phyloP scores from a whole-genome alignment of 2,888 invertebrate species.

The Fragum sueziense region DNA sequence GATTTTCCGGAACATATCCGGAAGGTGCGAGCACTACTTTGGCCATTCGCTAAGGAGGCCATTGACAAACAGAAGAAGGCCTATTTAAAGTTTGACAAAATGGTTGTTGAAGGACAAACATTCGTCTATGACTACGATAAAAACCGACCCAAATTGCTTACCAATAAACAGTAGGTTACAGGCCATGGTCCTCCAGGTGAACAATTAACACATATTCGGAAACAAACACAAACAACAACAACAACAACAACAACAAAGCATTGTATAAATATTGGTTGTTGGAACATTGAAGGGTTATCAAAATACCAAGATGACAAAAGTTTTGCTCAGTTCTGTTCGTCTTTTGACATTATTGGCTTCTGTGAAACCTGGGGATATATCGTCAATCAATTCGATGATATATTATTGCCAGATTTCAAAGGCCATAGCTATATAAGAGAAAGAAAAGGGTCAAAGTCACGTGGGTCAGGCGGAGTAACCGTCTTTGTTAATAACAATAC shows the following conservation, averaged over 20 bases:
- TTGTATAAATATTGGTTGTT: background rate
- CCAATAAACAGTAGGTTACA: background rate
- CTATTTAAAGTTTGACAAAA: background rate
- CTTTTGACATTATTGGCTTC: constrained; percentile 6
- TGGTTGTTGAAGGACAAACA: background rate
- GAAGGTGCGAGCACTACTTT: background rate
- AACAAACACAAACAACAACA: background rate
- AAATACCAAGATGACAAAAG: background rate
- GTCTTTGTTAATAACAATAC: background rate
- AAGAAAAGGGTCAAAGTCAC: background rate
- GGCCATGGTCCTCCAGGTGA: background rate
- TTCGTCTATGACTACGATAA: background rate
- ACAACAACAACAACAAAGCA: background rate
- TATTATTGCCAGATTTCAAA: background rate
- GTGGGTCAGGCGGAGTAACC: constrained; percentile 3
- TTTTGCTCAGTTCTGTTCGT: background rate
- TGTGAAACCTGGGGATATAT: background rate
- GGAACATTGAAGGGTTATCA: background rate
- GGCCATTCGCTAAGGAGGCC: background rate
- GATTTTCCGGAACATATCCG: background rate
- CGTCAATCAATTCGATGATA: background rate
- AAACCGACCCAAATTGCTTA: background rate
- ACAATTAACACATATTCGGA: background rate
- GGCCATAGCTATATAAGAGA: background rate
- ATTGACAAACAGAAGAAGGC: background rate